phyloP scores from a whole-genome alignment of 2,797 vertebrate species.

The Thripadectes ignobilis region DNA sequence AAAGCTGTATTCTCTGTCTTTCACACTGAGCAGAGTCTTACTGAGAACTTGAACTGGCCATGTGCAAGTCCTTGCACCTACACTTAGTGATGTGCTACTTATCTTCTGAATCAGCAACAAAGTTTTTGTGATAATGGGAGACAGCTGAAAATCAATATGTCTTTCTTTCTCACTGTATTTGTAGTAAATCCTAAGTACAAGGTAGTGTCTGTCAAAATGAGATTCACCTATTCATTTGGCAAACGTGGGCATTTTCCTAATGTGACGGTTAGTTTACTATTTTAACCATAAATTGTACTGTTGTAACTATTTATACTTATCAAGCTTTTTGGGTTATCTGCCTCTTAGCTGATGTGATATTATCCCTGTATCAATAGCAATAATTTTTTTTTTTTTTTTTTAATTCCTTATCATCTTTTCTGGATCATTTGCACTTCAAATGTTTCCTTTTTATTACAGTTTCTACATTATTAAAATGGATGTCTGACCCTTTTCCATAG shows the following conservation, averaged over 20 bases:
- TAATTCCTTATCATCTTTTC: background rate
- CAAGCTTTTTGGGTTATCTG: background rate
- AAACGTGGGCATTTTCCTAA: background rate
- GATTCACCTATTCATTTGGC: background rate
- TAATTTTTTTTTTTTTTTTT: background rate
- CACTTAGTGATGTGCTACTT: background rate
- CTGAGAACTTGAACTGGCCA: background rate
- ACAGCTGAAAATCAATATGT: fast-evolving
- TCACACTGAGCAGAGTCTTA: background rate
- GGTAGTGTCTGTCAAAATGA: background rate
- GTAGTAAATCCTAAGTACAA: background rate
- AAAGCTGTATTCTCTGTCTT: background rate
- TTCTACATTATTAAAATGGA: background rate
- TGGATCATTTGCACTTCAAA: background rate
- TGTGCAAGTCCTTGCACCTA: background rate
- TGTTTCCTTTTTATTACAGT: background rate
- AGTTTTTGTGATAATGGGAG: background rate
- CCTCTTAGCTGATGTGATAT: background rate
- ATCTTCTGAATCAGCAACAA: background rate
- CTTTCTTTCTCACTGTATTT: background rate
- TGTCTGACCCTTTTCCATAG: background rate
- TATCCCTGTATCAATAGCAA: background rate
- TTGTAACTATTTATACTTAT: background rate
- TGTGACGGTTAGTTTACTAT: background rate
- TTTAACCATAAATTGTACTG: background rate